These are phyloP conservation scores for Tetramorium bicarinatum DNA, from an alignment of 2,888 invertebrate genomes.

Conservation along the genomic window DNA sequence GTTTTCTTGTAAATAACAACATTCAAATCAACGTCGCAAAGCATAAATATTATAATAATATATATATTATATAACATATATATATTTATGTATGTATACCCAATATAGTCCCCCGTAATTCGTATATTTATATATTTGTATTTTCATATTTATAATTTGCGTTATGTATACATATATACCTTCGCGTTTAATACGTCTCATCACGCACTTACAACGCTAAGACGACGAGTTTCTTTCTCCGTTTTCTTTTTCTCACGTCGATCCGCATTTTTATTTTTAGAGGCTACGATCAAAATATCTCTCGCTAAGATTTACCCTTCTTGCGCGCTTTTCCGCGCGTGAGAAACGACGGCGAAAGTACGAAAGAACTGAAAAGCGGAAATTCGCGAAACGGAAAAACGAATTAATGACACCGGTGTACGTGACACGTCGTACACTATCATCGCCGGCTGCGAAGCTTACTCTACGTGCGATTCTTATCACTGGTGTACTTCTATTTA, in stretches of 20 bases:
- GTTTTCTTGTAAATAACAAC: constrained; percentile 82
- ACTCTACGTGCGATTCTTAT: constrained; percentile 47
- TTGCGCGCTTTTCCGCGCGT: constrained; percentile 27
- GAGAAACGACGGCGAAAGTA: constrained; percentile 34
- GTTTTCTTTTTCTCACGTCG: constrained; percentile 65
- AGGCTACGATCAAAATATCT: constrained; percentile 73
- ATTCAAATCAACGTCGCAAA: constrained; percentile 85
- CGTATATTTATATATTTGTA: constrained; percentile 78
- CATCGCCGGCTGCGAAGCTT: constrained; percentile 41
- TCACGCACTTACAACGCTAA: constrained; percentile 64
- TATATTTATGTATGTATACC: constrained; percentile 76
- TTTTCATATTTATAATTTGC: constrained; percentile 77
- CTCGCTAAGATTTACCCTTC: constrained; percentile 54
- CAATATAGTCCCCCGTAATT: constrained; percentile 78
- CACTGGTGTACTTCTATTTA: constrained; percentile 53
- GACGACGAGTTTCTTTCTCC: constrained; percentile 66
- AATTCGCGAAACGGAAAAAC: constrained; percentile 31
- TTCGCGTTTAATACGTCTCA: constrained; percentile 78
- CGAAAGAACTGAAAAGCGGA: constrained; percentile 25
- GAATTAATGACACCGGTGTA: constrained; percentile 22
- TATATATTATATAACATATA: constrained; percentile 82
- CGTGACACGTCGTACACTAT: constrained; percentile 29
- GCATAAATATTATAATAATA: constrained; percentile 81
- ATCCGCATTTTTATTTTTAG: constrained; percentile 71
- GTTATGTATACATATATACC: constrained; percentile 82